phyloP scores from a whole-genome alignment of 2,888 invertebrate species.

The Phaonia tiefii region DNA sequence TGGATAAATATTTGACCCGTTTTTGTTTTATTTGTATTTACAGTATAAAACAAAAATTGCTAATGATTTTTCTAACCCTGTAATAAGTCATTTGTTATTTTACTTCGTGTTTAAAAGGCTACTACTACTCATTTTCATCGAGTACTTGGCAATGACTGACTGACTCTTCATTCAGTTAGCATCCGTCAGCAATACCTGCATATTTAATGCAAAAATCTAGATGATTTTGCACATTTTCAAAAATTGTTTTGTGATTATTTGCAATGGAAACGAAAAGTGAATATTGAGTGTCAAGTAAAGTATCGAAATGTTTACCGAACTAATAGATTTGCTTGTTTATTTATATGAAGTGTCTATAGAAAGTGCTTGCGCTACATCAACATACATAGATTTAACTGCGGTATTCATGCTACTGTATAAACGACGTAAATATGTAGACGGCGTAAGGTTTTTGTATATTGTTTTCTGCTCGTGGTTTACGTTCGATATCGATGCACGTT shows the following conservation, averaged over 20 bases:
- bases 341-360: not conserved
- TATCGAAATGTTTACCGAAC: not conserved
- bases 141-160: conserved; percentile 53
- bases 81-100: conserved; percentile 9
- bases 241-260: not conserved
- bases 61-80: conserved; percentile 36
- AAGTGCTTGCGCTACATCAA: no score
- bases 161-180: conserved; percentile 42
- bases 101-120: not conserved
- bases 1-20: conserved; percentile 30
- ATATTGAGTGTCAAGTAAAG: not conserved
- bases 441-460: no score
- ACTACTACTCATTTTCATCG: not conserved
- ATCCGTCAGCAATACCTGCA: no score
- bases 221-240: conserved; percentile 55
- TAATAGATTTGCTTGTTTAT: not conserved
- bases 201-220: conserved; percentile 3
- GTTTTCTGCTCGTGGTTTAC: no score
- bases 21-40: conserved; percentile 33
- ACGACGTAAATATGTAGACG: no score
- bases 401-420: no score
- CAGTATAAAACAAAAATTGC: conserved; percentile 24
- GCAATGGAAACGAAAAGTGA: not conserved
- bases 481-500: no score
- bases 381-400: no score